Conservation (phyloP, 1,140 invertebrate genomes). For the Sycophila sp. region DNA sequence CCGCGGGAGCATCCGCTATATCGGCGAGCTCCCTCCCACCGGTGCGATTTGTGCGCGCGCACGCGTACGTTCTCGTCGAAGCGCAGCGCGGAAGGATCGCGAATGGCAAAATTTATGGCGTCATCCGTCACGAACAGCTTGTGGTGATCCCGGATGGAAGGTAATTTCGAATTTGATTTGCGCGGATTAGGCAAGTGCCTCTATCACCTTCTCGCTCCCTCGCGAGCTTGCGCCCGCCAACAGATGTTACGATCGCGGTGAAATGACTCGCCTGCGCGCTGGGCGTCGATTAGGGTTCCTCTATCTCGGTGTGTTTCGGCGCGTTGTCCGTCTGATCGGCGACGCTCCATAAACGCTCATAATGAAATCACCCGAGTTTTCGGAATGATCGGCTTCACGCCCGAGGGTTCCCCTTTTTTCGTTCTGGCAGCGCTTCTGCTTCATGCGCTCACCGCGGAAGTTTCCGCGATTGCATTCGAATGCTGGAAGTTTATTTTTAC, state of each 20-base stretch:
- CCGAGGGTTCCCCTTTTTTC: too few relatives aligned
- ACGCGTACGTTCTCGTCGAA: neutral
- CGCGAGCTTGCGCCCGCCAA: neutral
- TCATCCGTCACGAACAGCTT: constrained; percentile 48
- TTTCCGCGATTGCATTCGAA: too few relatives aligned
- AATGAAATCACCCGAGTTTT: neutral
- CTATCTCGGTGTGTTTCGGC: too few relatives aligned
- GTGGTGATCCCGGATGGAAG: neutral
- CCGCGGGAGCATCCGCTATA: neutral
- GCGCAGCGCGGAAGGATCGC: constrained; percentile 11
- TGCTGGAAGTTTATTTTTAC: too few relatives aligned
- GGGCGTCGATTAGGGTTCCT: neutral
- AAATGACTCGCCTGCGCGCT: neutral
- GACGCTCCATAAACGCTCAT: too few relatives aligned
- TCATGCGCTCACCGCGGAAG: too few relatives aligned
- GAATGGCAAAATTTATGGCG: constrained; percentile 49
- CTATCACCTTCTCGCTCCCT: neutral
- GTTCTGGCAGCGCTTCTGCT: too few relatives aligned
- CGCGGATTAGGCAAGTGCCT: constrained; percentile 19
- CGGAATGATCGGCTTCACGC: too few relatives aligned
- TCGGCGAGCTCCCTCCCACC: neutral
- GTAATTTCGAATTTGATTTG: constrained; percentile 34
- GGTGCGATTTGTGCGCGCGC: neutral
- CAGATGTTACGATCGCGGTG: constrained; percentile 19
- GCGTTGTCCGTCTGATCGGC: too few relatives aligned